Evolutionary conservation across 2,797 vertebrate genomes (phyloP).

Genomic region (Phrynocephalus vlangalii): DNA sequence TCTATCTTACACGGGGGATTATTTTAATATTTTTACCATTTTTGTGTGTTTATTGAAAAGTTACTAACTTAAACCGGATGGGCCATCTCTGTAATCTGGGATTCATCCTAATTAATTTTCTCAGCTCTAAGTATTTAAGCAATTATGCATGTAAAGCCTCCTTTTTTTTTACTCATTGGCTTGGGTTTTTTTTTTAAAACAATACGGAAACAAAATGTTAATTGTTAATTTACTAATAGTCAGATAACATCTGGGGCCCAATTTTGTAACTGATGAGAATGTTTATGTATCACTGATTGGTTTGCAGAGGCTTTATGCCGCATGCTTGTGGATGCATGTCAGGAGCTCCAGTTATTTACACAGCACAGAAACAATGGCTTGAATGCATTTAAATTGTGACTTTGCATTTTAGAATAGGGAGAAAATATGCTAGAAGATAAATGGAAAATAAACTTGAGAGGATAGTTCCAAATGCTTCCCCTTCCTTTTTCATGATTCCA

Average conservation of each 20-base stretch:
- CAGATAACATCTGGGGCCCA: neutral
- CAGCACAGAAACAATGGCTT: neutral
- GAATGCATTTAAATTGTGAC: neutral
- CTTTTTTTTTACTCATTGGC: neutral
- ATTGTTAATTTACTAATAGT: constrained; percentile 11
- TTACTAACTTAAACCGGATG: neutral
- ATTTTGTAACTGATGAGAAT: neutral
- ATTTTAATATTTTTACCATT: neutral
- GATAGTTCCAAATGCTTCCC: neutral
- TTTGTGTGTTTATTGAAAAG: constrained; percentile 5
- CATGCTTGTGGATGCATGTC: rapidly evolving
- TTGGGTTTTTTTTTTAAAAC: neutral
- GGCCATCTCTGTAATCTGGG: neutral
- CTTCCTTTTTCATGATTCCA: neutral
- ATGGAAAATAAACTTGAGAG: neutral
- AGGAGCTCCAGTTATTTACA: neutral
- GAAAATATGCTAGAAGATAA: neutral
- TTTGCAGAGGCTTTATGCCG: neutral
- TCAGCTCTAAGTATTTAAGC: constrained; percentile 22
- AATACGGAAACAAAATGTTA: constrained; percentile 11
- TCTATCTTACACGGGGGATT: constrained; percentile 14
- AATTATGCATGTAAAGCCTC: constrained; percentile 14
- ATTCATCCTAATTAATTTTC: constrained; percentile 30
- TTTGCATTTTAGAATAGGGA: neutral
- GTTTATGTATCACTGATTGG: neutral